Base-by-base conservation (phyloP, 2,113 vertebrate genomes). In the Mystacornis crossleyi region DNA sequence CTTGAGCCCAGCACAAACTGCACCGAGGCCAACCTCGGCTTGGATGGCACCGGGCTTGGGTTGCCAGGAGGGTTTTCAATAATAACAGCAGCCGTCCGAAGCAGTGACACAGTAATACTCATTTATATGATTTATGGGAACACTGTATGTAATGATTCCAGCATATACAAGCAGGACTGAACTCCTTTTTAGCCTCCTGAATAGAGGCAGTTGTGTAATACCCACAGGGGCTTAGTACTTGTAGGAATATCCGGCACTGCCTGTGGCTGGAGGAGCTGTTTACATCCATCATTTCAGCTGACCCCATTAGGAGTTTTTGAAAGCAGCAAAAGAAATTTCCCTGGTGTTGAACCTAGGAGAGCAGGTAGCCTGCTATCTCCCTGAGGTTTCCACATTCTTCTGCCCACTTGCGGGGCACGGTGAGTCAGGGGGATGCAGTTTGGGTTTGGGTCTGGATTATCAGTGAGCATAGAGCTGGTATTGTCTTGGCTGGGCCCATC, bases 161-260 rank as follows among this genome's bases (percentile, higher is more conserved):
- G 94, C 82, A 86, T 90, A 96, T 95, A 96, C 95, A 97, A 94
- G 93, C 81, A 89, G 91, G 82, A 96, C 89, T 95, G 93, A 96
- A 95, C 91, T 95, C 92, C 94, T 93, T 96, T 95, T 89, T 79
- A 96, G 77, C 66, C 81, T 96, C 57, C 89, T 95, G 91, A 95
- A 95, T 96, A 96, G 95, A 97, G 86, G 77, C 77, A 96, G 86
- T 75, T 83, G 1, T 97, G 89, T 94, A 91, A 91, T 74, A 78
- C 72, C 94, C 82, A 92, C 89, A 96, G 77, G 73, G 91, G 86
- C 93, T 95, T 48, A 94, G 93, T 91, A 71, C 94, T 95, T 5
- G 0, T 61, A 86, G 95, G 91, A 92, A 86, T 86, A 94, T 64
- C 81, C 91, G 84, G 83, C 91, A n/a, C 91, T 91, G 89, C 93